These are phyloP conservation scores for Melanostoma mellinum DNA, from an alignment of 2,888 invertebrate species.

Conservation along the genomic window DNA sequence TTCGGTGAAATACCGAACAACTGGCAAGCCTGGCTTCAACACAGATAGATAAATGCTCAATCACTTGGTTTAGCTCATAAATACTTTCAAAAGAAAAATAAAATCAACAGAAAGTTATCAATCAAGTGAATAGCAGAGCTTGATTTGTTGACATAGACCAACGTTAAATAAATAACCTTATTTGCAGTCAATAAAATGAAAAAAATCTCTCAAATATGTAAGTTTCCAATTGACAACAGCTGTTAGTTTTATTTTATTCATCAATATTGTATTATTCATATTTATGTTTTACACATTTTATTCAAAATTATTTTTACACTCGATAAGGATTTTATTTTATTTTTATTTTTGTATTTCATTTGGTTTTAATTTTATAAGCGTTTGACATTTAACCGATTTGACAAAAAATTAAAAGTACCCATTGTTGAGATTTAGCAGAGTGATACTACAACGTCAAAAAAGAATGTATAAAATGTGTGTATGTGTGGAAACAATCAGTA, in stretches of 20 bases:
- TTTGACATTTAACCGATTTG: not conserved
- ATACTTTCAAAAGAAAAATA: too few species aligned
- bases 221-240: conserved; percentile 63
- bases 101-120: too few species aligned
- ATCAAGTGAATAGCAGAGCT: too few species aligned
- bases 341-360: conserved; percentile 1
- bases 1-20: too few species aligned
- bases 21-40: too few species aligned
- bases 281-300: conserved; percentile 34
- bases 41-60: too few species aligned
- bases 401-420: not conserved
- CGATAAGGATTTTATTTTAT: not conserved
- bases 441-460: conserved; percentile 45
- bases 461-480: not conserved
- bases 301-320: conserved; percentile 2
- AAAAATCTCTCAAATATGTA: too few species aligned
- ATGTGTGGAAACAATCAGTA: not conserved
- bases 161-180: too few species aligned
- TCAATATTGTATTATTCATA: conserved; percentile 23
- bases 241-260: conserved; percentile 61
- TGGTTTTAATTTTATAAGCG: conserved; percentile 19
- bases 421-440: not conserved
- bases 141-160: too few species aligned
- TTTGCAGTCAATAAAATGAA: too few species aligned
- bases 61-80: too few species aligned